Evolutionary conservation across 92 coral and sea anemone species (phyloP).

Genomic region (Paragorgia papillata): DNA sequence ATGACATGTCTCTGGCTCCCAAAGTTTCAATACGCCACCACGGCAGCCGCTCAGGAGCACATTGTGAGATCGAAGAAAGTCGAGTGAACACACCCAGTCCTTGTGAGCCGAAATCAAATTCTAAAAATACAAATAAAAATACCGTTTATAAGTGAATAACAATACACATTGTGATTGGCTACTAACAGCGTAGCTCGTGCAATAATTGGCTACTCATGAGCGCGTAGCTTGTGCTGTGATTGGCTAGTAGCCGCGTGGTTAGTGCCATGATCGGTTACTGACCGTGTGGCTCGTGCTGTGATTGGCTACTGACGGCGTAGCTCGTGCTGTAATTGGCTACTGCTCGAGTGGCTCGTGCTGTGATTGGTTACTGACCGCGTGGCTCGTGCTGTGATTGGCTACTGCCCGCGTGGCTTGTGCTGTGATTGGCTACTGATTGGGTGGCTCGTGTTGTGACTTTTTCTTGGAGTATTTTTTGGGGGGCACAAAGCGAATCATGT

Average conservation of each 20-base stretch:
- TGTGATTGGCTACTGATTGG: background rate
- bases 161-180: too few relatives aligned
- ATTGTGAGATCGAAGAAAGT: slow-evolving; percentile 75
- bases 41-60: slow-evolving; percentile 98
- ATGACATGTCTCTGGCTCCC: slow-evolving; percentile 85
- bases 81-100: slow-evolving; percentile 98
- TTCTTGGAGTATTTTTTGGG: background rate
- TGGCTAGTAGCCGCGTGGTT: background rate
- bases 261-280: background rate
- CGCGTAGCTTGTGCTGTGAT: too few relatives aligned
- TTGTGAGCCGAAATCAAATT: slow-evolving; percentile 91
- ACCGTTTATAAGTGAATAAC: too few relatives aligned
- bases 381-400: too few relatives aligned
- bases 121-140: slow-evolving; percentile 38
- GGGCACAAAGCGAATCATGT: background rate
- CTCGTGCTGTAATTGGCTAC: too few relatives aligned
- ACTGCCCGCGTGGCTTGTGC: too few relatives aligned
- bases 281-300: too few relatives aligned
- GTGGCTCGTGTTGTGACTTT: background rate
- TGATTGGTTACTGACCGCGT: too few relatives aligned
- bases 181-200: too few relatives aligned
- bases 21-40: slow-evolving; percentile 83
- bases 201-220: too few relatives aligned
- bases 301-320: too few relatives aligned
- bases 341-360: background rate